Conservation (phyloP, 2,888 invertebrate genomes). For the Drosophila melanosoma region DNA sequence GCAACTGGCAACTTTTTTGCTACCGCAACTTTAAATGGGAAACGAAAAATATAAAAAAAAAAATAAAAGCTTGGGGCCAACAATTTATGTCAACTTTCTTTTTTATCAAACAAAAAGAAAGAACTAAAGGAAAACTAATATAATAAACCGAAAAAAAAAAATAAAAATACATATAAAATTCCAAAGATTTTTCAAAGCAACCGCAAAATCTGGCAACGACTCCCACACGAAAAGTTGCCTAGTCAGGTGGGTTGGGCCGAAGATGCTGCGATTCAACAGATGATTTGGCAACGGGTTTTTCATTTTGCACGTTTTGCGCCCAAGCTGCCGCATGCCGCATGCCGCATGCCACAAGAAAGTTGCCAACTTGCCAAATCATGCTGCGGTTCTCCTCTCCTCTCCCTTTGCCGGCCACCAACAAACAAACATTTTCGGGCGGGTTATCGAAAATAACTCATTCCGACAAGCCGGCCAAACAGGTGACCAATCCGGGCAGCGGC, state of each 20-base stretch:
- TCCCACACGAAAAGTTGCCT: slow-evolving; percentile 72
- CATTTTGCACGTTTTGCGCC: slow-evolving; percentile 19
- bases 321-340: slow-evolving; percentile 53
- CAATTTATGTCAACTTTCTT: slow-evolving; percentile 80
- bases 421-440: slow-evolving; percentile 55
- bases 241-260: slow-evolving; percentile 71
- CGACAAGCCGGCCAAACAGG: slow-evolving; percentile 70
- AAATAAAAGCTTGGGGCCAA: slow-evolving; percentile 47
- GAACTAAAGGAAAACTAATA: slow-evolving; percentile 54
- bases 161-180: slow-evolving; percentile 32
- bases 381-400: slow-evolving; percentile 57
- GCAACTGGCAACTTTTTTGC: slow-evolving; percentile 54
- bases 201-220: slow-evolving; percentile 72
- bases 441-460: slow-evolving; percentile 56
- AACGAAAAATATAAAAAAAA: slow-evolving; percentile 23
- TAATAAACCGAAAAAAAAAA: slow-evolving; percentile 24
- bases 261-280: slow-evolving; percentile 62
- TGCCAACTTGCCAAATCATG: slow-evolving; percentile 76
- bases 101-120: slow-evolving; percentile 77
- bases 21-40: slow-evolving; percentile 60
- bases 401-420: slow-evolving; percentile 44
- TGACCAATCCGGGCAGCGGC: slow-evolving; percentile 56
- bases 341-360: slow-evolving; percentile 62
- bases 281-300: slow-evolving; percentile 73
- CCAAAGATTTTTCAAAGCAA: slow-evolving; percentile 75